Percentiles rank a stretch among this genome's conserved stretches.
Evolutionary conservation across 2,113 vertebrate species (phyloP).

Genomic region (Phylloscopus whistleri): DNA sequence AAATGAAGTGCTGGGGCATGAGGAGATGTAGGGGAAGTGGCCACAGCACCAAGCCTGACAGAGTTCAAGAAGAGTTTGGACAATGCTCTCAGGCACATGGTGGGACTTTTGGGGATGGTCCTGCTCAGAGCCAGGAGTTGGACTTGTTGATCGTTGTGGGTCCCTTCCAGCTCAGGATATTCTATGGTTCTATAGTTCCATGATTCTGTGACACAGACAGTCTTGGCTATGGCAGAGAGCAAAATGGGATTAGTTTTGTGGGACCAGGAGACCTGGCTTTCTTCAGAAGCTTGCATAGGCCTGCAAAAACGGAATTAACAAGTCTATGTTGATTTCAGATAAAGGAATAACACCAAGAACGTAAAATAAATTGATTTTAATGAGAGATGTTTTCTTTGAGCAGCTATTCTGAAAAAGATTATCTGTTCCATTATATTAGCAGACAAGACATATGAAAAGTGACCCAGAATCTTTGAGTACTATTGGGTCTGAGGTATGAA

Average conservation of each 20-base stretch:
- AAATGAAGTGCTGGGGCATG: neutral
- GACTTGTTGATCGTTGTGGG: neutral
- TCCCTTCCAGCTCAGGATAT: neutral
- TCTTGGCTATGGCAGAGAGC: neutral
- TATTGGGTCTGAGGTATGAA: neutral
- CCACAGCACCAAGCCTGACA: neutral
- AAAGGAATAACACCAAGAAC: neutral
- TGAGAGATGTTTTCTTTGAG: neutral
- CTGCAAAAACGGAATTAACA: neutral
- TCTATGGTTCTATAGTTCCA: neutral
- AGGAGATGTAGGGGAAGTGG: neutral
- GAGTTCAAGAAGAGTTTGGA: neutral
- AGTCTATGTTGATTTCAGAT: neutral
- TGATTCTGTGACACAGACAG: neutral
- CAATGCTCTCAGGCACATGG: neutral
- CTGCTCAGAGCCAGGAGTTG: neutral
- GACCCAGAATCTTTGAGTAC: neutral
- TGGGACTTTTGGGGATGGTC: neutral
- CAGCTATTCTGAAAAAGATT: neutral
- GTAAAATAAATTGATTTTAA: neutral
- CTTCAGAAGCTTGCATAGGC: neutral
- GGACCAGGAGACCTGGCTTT: neutral
- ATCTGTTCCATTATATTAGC: neutral
- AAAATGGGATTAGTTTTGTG: neutral
- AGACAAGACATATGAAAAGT: neutral